Conservation (phyloP, 2,888 invertebrate genomes). For the Zonitis immaculata region DNA sequence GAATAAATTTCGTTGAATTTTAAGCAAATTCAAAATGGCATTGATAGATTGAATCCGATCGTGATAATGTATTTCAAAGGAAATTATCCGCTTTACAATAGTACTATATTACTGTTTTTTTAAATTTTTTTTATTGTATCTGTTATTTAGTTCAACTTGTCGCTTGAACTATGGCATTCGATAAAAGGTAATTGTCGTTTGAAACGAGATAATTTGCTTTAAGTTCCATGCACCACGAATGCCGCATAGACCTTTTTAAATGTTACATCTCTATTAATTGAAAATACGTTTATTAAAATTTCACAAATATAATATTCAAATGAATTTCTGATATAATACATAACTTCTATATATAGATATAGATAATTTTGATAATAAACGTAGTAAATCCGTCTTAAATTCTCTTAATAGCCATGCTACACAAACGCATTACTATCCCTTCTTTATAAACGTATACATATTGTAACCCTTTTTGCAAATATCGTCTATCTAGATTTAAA, state of each 20-base stretch:
- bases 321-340: too few species aligned
- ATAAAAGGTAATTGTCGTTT: conserved; percentile 41
- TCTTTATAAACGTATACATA: conserved; percentile 10
- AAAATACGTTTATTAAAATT: background rate
- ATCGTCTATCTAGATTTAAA: conserved; percentile 10
- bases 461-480: conserved; percentile 16
- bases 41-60: too few species aligned
- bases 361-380: conserved; percentile 8
- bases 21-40: too few species aligned
- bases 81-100: too few species aligned
- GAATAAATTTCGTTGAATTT: too few species aligned
- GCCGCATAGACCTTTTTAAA: conserved; percentile 27
- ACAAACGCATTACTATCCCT: conserved; percentile 5
- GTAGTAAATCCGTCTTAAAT: conserved; percentile 15
- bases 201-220: conserved; percentile 34
- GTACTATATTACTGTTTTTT: too few species aligned
- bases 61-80: too few species aligned
- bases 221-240: conserved; percentile 34
- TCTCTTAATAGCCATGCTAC: conserved; percentile 12
- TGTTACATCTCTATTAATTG: conserved; percentile 24
- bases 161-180: too few species aligned
- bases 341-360: conserved; percentile 8
- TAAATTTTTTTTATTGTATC: too few species aligned
- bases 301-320: too few species aligned
- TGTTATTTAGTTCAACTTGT: conserved; percentile 28